Evolutionary conservation across 2,888 invertebrate species (phyloP).

Genomic region (Masnerella sp.): DNA sequence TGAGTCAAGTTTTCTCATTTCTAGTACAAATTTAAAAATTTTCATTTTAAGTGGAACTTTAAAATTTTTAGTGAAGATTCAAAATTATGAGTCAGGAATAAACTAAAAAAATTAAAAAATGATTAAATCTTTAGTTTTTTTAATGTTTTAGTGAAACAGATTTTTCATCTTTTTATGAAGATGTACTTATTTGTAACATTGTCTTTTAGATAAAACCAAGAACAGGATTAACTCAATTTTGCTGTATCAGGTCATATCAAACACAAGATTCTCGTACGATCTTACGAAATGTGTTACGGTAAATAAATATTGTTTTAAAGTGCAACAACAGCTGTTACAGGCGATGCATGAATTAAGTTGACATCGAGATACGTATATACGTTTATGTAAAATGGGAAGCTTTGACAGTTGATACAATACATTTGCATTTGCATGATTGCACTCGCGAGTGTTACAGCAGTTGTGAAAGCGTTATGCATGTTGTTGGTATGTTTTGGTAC

Average conservation of each 20-base stretch:
- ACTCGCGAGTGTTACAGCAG: constrained; percentile 8
- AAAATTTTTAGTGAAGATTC: too few relatives aligned
- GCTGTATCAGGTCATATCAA: background rate
- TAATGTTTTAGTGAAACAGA: too few relatives aligned
- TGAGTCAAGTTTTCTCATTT: too few relatives aligned
- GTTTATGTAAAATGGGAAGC: background rate
- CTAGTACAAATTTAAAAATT: too few relatives aligned
- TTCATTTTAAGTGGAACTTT: too few relatives aligned
- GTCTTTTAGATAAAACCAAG: constrained; percentile 1
- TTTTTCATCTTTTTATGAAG: too few relatives aligned
- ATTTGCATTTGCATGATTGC: background rate
- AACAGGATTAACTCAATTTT: too few relatives aligned
- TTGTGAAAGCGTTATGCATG: constrained; percentile 26
- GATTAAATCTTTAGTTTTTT: too few relatives aligned
- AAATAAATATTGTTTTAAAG: constrained; percentile 9
- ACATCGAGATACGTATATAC: background rate
- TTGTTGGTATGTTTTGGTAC: too few relatives aligned
- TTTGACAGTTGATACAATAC: constrained; percentile 27
- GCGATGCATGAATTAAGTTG: constrained; percentile 7
- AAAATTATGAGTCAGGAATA: too few relatives aligned
- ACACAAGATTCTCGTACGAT: background rate
- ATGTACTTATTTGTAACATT: too few relatives aligned
- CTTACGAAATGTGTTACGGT: constrained; percentile 5
- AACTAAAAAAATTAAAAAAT: too few relatives aligned
- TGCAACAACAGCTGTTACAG: constrained; percentile 18